Evolutionary conservation across 2,113 vertebrate species (phyloP).

Genomic region (Cololabis saira): DNA sequence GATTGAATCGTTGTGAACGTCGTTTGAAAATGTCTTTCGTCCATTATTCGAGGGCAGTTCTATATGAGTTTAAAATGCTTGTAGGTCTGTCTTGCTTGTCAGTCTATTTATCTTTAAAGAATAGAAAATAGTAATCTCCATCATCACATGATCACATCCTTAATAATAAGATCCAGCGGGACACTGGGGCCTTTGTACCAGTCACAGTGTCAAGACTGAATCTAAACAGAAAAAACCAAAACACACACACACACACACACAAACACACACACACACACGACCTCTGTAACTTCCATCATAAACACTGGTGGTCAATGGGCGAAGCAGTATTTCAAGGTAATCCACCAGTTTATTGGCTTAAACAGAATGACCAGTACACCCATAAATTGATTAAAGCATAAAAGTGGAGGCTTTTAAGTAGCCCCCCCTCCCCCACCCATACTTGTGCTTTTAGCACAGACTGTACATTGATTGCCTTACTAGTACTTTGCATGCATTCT

Average conservation of each 20-base stretch:
- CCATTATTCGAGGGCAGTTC: neutral
- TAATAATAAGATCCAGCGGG: neutral
- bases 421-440: conserved; percentile 47
- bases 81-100: too few relatives aligned
- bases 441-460: conserved; percentile 71
- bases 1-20: too few relatives aligned
- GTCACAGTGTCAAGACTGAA: neutral
- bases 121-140: neutral
- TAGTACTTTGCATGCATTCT: conserved; percentile 57
- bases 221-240: conserved; percentile 6
- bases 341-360: conserved; percentile 74
- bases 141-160: neutral
- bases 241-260: neutral
- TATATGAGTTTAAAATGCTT: neutral
- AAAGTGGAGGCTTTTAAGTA: conserved; percentile 71
- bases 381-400: conserved; percentile 79
- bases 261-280: conserved; percentile 6
- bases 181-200: conserved; percentile 2
- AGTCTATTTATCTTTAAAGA: neutral
- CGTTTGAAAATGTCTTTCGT: too few relatives aligned
- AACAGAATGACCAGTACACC: conserved; percentile 75
- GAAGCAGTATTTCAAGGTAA: conserved; percentile 73
- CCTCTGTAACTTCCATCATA: conserved; percentile 55
- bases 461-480: conserved; percentile 76
- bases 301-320: conserved; percentile 64